Base-by-base conservation (phyloP, 2,888 invertebrate species). In the Lutraria lutraria region DNA sequence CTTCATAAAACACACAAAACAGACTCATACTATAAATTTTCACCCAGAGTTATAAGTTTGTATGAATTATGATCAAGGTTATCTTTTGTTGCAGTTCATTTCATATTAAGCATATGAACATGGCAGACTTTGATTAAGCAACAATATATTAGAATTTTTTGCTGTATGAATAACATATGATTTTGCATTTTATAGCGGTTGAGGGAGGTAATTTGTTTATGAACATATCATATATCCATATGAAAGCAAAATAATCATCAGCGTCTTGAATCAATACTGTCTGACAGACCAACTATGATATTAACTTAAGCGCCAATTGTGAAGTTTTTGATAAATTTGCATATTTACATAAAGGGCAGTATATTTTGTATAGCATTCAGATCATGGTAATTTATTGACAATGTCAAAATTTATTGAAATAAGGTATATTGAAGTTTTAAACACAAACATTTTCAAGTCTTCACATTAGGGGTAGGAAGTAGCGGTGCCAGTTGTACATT, bases 171-270 rank as follows among this genome's bases (percentile, higher is more conserved):
- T 3, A 13, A 25, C 63, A 68, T n/a, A 25, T 12, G 8, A 12
- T 68, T 25, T 21, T 68, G 25, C 63, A 68, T 68, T 68, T 25
- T 68, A 21, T 68, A 12, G 63, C 25, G 6, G 63, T 68, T 25
- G 25, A n/a, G 25, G 25, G 13, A 68, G 63, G 25, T 68, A 68
- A 25, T 4, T 68, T 68, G 25, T 68, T 68, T 21, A 68, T 12
- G 25, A 68, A 25, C 63, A 68, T 25, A 25, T n/a, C 25, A 25
- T 25, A 68, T 25, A 68, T 68, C 25, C n/a, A n/a, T n/a, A 68
- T 12, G 63, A 25, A n/a, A 68, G n/a, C 63, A 68, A 68, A 25
- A 68, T 68, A 68, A 68, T 68, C 63, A 68, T 68, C n/a, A 25
- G 25, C 12, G 12, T 25, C 63, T 68, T 68, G 25, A 68, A 68